phyloP scores from a whole-genome alignment of 2,797 vertebrate species.

The Sardinella longiceps region DNA sequence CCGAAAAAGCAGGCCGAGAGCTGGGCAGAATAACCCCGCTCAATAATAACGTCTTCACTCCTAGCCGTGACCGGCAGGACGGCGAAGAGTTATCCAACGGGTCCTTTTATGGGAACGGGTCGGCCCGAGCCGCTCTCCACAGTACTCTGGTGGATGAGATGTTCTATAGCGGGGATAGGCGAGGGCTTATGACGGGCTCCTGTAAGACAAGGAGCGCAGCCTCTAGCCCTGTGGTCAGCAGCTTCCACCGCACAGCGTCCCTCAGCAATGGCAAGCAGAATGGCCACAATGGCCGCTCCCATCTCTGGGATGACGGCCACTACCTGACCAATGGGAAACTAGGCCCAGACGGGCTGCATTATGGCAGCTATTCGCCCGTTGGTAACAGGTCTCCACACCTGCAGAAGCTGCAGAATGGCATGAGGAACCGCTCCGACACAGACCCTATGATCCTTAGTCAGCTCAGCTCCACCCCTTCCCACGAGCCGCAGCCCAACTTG shows the following conservation, averaged over 20 bases:
- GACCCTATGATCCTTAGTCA: slow-evolving; percentile 91
- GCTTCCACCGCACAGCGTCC: slow-evolving; percentile 81
- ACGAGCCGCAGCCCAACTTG: slow-evolving; percentile 56
- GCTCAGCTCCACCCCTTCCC: slow-evolving; percentile 70
- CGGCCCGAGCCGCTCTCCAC: slow-evolving; percentile 78
- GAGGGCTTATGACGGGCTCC: slow-evolving; percentile 62
- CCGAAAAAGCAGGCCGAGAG: slow-evolving; percentile 67
- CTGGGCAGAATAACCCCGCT: slow-evolving; percentile 66
- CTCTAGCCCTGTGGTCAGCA: slow-evolving; percentile 81
- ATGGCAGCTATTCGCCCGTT: slow-evolving; percentile 75
- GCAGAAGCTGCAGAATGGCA: slow-evolving; percentile 68
- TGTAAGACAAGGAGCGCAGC: slow-evolving; percentile 76
- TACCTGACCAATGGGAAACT: slow-evolving; percentile 61
- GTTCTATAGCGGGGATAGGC: slow-evolving; percentile 74
- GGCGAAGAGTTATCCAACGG: slow-evolving; percentile 74
- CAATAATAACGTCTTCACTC: slow-evolving; percentile 66
- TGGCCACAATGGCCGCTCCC: slow-evolving; percentile 62
- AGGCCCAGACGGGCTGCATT: slow-evolving; percentile 59
- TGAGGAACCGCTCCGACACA: slow-evolving; percentile 87
- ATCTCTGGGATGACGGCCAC: slow-evolving; percentile 64
- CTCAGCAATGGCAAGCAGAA: slow-evolving; percentile 79
- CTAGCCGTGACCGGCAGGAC: slow-evolving; percentile 76
- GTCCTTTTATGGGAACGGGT: slow-evolving; percentile 73
- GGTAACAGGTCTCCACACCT: slow-evolving; percentile 60
- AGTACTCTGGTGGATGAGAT: slow-evolving; percentile 89